Evolutionary conservation across 2,888 invertebrate species (phyloP), one percentile per base, ranked within the genome.

Genomic region (Nudaria mundana): DNA sequence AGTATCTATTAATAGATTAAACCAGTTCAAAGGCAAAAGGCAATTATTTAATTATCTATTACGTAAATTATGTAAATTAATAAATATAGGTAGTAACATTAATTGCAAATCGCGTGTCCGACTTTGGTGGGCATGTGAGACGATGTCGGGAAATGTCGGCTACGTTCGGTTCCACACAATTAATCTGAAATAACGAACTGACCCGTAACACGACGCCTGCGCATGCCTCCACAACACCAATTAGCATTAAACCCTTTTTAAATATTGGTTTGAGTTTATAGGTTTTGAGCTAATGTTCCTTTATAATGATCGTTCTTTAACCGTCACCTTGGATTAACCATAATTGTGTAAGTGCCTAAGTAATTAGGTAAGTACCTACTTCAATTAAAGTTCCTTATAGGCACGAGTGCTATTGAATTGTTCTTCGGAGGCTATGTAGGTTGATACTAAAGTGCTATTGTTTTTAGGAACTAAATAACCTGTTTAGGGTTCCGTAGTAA

Each of bases 161-260:
- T 77, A 79, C 70, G 71, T 72, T 71, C 76, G 71, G 84, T 83
- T 83, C 83, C 83, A 76, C 79, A 73, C 84, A 84, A 84, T 87
- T 84, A 82, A 81, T 79, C 71, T 75, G 71, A 73, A 85, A 82
- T 84, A 85, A 84, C 78, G 83, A 84, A 84, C 75, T 67, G 68
- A 66, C 72, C 73, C 74, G 82, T 73, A 76, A 84, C 76, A 71
- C 75, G 81, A 83, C 74, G 68, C 79, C 77, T 74, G 79, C 79
- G 80, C 72, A 64, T 61, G 66, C 64, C 56, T 58, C 65, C 51
- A 68, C 63, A 73, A 64, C 73, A 73, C 77, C 81, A 81, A 84
- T 82, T 82, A 81, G 74, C 66, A 66, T 69, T 66, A 53, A 72
- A 71, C 66, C 71, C 68, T 68, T 73, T 60, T 74, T 63, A 56